Evolutionary conservation across 2,797 vertebrate genomes (phyloP).

Genomic region (Schizopygopsis malacanthus): DNA sequence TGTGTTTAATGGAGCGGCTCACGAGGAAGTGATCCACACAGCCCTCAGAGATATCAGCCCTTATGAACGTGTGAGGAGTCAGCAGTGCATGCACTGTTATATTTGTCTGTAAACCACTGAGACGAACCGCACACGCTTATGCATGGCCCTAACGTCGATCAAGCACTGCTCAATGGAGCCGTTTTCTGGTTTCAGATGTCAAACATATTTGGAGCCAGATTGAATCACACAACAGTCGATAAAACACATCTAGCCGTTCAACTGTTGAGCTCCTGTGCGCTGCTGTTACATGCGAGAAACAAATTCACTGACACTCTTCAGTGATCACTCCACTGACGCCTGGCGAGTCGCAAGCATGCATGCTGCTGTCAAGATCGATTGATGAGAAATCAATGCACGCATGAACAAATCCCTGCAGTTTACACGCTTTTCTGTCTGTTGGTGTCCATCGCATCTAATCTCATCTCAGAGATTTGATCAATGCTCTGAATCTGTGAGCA

Average conservation of each 20-base stretch:
- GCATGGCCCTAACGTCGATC: neutral
- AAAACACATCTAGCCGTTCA: constrained; percentile 14
- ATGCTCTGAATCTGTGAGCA: constrained; percentile 11
- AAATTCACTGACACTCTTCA: constrained; percentile 18
- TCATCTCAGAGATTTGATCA: constrained; percentile 30
- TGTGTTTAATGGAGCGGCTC: constrained; percentile 47
- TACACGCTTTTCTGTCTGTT: neutral
- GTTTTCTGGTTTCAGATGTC: constrained; percentile 22
- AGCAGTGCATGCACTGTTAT: constrained; percentile 19
- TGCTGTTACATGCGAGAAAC: neutral
- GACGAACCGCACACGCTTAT: neutral
- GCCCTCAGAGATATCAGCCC: constrained; percentile 26
- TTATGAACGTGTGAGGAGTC: constrained; percentile 11
- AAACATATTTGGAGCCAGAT: constrained; percentile 11
- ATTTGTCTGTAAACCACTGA: constrained; percentile 19
- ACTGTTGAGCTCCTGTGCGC: neutral
- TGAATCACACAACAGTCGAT: constrained; percentile 15
- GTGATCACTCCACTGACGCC: neutral
- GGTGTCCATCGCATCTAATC: constrained; percentile 8
- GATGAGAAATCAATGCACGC: constrained; percentile 39
- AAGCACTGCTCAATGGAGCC: neutral
- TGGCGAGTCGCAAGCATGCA: neutral
- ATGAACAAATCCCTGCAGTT: constrained; percentile 12
- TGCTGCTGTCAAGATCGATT: constrained; percentile 11
- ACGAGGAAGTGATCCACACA: constrained; percentile 34